phyloP scores from a whole-genome alignment of 2,113 vertebrate species.

The Hypocryptadius cinnamomeus region DNA sequence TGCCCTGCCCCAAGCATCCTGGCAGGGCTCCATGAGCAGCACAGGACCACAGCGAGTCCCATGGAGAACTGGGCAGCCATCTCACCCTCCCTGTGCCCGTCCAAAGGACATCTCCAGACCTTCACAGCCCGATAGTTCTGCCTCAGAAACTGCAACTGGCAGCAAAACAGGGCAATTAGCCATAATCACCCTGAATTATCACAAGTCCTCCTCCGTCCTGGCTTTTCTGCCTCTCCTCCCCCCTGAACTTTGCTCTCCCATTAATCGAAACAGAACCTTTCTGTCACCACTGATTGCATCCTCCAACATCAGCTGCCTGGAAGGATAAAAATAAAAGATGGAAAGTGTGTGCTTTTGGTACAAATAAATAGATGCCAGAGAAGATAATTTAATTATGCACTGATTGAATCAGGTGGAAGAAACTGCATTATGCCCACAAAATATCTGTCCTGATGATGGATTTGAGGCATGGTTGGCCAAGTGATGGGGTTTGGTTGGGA shows the following conservation, averaged over 20 bases:
- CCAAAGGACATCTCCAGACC: background rate
- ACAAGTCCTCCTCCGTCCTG: background rate
- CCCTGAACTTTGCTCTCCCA: background rate
- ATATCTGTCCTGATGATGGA: background rate
- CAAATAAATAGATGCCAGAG: background rate
- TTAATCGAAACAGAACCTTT: conserved; percentile 22
- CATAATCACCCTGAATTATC: background rate
- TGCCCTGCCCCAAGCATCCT: background rate
- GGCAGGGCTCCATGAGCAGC: background rate
- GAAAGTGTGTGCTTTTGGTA: background rate
- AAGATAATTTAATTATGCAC: background rate
- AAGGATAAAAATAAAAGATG: conserved; percentile 18
- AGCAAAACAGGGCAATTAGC: background rate
- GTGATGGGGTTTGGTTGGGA: background rate
- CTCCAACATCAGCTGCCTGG: background rate
- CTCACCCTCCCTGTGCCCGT: fast-evolving
- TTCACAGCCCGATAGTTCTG: background rate
- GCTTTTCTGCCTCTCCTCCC: background rate
- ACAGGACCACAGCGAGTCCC: background rate
- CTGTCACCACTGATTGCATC: background rate
- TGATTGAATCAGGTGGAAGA: background rate
- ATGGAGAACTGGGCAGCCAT: background rate
- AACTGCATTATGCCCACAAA: background rate
- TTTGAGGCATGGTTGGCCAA: background rate
- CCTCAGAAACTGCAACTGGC: background rate